Evolutionary conservation across 2,113 vertebrate species (phyloP), one percentile per base, ranked within the genome.

Genomic region (Ammodytes marinus): DNA sequence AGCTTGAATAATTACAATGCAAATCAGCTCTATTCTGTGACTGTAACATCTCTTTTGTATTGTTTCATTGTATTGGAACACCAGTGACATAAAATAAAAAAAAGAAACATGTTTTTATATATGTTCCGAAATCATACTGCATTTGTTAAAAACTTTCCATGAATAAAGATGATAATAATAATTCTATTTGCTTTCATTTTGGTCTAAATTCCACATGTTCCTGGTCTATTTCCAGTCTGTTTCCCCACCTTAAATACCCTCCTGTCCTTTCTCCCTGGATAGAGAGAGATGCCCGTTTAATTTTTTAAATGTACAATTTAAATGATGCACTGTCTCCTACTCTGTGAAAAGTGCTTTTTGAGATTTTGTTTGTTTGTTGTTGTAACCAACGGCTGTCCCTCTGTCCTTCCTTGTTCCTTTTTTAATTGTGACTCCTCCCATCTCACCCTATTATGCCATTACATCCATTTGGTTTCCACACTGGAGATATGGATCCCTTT

Each of bases 111-210:
- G 19, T 49, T 69, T 73, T 58, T 17, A 6, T 67, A 69, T 19
- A 53, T 53, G 27, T 72, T 68, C 27, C 2, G 6, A 74, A 27
- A 27, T 27, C 27, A 27, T 27, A 27, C 27, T 27, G 27, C 49
- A 39, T 83, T 81, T 59, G 27, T 60, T 58, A 19, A 17, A 46
- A 2, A 43, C 43, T 14, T 55, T 58, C 43, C 15, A 9, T 12
- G 3, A 89, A 90, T 82, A 89, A 91, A 89, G 45, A 73, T 55
- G n/a, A 69, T 55, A 66, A 83, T 63, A 64, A 68, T 69, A 17
- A 27, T 35, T 3, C 15, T 19, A 2, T 17, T 80, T 64, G 40
- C 52, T 67, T 69, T 54, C 17, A 17, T 85, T 67, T 77, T 83
- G 15, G 8, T 13, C 19, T 52, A 10, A 53, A 64, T 65, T 77